phyloP scores from a whole-genome alignment of 1,140 invertebrate species.

The Macrosteles quadrilineatus region DNA sequence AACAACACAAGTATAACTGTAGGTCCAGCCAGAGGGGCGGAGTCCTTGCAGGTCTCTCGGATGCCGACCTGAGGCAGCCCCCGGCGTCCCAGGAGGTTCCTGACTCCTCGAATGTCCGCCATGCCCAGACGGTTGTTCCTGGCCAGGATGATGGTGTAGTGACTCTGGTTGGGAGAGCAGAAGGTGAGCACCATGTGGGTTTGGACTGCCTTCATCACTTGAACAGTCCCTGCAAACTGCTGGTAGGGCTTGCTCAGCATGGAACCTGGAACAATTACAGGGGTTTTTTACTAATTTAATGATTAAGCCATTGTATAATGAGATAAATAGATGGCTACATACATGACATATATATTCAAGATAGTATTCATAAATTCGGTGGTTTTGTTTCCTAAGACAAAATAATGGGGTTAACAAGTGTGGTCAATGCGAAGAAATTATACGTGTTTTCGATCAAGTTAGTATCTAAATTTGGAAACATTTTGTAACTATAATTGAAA shows the following conservation, averaged over 20 bases:
- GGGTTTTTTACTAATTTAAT: no score
- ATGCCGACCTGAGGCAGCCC: slow-evolving; percentile 55
- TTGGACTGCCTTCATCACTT: slow-evolving; percentile 73
- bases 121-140: slow-evolving; percentile 59
- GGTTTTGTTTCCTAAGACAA: no score
- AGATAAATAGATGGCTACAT: no score
- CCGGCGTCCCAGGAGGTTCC: slow-evolving; percentile 62
- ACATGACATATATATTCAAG: no score
- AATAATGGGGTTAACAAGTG: no score
- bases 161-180: slow-evolving; percentile 61
- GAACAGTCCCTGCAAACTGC: slow-evolving; percentile 69
- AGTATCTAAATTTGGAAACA: no score
- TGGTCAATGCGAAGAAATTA: no score
- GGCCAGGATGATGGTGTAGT: slow-evolving; percentile 68
- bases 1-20: neutral
- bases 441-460: no score
- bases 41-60: slow-evolving; percentile 48
- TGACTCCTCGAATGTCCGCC: slow-evolving; percentile 61
- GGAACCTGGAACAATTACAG: slow-evolving; percentile 42
- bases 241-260: slow-evolving; percentile 55
- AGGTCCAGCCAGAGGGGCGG: slow-evolving; percentile 26
- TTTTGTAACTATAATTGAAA: no score
- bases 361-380: no score
- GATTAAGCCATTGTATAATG: no score
- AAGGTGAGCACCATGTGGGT: slow-evolving; percentile 74